A percentile compares a stretch with the other conserved stretches of the same genome.
These are phyloP conservation scores for Martes martes DNA, from an alignment of 2,113 vertebrate species.

Conservation along the genomic window DNA sequence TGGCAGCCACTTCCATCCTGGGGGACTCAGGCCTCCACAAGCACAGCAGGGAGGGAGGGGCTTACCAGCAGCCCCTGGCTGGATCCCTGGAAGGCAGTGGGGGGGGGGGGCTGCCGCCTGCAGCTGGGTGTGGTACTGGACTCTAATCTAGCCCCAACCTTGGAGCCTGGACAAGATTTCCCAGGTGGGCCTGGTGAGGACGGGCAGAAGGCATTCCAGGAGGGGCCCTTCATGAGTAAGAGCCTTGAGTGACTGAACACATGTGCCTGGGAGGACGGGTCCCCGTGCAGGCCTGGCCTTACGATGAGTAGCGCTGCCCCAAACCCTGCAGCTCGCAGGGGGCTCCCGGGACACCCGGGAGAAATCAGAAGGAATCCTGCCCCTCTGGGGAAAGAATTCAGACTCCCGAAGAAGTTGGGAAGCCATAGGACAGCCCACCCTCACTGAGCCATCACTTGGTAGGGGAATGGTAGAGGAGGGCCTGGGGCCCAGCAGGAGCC, in stretches of 20 bases:
- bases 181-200: neutral
- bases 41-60: neutral
- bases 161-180: neutral
- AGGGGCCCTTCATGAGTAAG: neutral
- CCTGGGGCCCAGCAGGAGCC: neutral
- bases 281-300: neutral
- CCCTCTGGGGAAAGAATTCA: neutral
- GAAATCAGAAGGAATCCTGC: neutral
- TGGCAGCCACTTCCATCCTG: neutral
- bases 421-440: neutral
- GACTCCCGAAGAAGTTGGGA: neutral
- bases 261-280: rapidly evolving
- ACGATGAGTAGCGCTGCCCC: neutral
- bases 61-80: neutral
- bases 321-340: neutral
- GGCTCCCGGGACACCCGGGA: neutral
- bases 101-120: neutral
- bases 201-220: neutral
- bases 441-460: neutral
- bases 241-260: neutral
- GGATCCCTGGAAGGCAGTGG: neutral
- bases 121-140: neutral
- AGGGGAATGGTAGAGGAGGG: neutral
- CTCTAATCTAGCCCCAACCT: neutral
- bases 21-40: neutral